Conservation (phyloP, 2,797 vertebrate genomes). For the Anomalospiza imberbis region DNA sequence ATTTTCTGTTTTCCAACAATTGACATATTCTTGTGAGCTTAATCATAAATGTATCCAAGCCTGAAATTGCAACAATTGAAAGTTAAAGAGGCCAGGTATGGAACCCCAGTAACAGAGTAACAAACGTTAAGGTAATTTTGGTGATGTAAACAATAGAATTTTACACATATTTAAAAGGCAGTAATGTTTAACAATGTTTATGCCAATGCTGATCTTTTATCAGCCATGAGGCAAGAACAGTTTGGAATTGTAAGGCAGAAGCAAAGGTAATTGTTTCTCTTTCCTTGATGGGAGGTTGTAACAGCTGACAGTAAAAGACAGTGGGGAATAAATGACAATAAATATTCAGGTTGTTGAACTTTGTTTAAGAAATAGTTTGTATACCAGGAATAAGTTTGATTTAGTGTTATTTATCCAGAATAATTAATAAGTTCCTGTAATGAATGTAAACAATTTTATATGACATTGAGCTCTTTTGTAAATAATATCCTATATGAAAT, state of each 20-base stretch:
- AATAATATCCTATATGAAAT: conserved; percentile 19
- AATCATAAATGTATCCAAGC: neutral
- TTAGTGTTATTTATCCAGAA: neutral
- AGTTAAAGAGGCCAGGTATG: neutral
- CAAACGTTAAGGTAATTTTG: neutral
- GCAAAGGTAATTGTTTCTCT: neutral
- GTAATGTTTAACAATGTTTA: neutral
- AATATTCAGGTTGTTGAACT: neutral
- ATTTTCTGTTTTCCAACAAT: neutral
- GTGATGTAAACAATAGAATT: neutral
- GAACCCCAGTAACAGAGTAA: neutral
- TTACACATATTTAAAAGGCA: neutral
- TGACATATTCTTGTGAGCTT: neutral
- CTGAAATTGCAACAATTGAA: neutral
- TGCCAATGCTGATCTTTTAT: neutral
- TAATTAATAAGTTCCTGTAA: neutral
- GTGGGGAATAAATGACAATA: neutral
- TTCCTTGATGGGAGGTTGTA: neutral
- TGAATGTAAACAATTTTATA: conserved; percentile 54
- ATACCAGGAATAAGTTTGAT: neutral
- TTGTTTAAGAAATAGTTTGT: neutral
- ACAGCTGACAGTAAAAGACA: neutral
- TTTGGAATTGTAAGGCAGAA: neutral
- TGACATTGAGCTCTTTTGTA: conserved; percentile 38
- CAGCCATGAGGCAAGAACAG: neutral